phyloP scores from a whole-genome alignment of 2,888 invertebrate species.

The Corythucha ciliata region DNA sequence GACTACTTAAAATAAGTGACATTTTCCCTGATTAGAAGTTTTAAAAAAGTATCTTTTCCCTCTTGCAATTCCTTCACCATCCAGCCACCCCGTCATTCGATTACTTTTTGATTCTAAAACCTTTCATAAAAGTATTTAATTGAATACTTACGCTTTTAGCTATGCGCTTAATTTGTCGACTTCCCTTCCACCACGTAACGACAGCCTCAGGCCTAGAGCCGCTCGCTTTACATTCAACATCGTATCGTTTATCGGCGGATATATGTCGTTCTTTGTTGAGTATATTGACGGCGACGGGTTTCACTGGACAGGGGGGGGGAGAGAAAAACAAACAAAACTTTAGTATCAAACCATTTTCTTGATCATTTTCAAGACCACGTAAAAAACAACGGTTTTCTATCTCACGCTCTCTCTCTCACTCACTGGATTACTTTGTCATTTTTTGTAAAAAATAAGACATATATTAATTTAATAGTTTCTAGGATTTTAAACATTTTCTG shows the following conservation, averaged over 20 bases:
- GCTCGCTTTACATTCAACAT: conserved; percentile 75
- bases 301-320: conserved; percentile 60
- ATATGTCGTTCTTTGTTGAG: conserved; percentile 73
- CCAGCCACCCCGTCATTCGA: not conserved
- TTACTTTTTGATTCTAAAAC: conserved; percentile 1
- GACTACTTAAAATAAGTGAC: conserved; percentile 10
- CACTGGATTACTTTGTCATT: no score
- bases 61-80: not conserved
- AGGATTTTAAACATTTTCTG: no score
- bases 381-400: not conserved
- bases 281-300: conserved; percentile 74
- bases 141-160: conserved; percentile 66
- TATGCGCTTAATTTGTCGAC: conserved; percentile 65
- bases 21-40: conserved; percentile 12
- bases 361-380: not conserved
- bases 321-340: no score
- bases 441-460: no score
- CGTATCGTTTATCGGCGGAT: conserved; percentile 75
- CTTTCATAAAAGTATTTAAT: not conserved
- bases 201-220: conserved; percentile 78
- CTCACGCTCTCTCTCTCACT: no score
- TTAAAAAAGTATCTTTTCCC: conserved; percentile 7
- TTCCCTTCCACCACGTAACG: conserved; percentile 86
- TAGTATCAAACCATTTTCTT: not conserved
- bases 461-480: no score